A percentile compares a stretch with the other conserved stretches of the same genome.
Evolutionary conservation across 1,140 invertebrate species (phyloP).

Genomic region (Ceratitis capitata): DNA sequence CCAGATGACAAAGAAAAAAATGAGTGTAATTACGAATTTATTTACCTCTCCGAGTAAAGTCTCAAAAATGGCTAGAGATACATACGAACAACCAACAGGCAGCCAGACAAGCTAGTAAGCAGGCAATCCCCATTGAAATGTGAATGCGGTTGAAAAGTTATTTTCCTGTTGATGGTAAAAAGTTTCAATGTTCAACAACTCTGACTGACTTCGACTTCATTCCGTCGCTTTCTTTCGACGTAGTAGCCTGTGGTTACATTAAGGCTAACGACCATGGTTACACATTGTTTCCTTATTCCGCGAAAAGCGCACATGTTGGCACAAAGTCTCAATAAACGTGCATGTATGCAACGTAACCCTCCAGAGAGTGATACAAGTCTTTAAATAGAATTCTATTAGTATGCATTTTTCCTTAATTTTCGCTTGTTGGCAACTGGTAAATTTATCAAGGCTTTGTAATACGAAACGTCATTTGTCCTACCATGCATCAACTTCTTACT

Average conservation of each 20-base stretch:
- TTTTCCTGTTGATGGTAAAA: constrained; percentile 26
- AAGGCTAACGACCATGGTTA: constrained; percentile 30
- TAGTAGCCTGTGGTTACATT: constrained; percentile 14
- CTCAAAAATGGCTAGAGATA: neutral
- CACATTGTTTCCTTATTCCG: too few species aligned
- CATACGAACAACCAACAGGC: neutral
- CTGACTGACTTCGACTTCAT: neutral
- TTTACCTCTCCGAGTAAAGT: too few species aligned
- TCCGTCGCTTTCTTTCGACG: neutral
- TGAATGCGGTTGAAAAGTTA: constrained; percentile 26
- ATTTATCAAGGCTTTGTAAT: too few species aligned
- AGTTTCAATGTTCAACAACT: constrained; percentile 31
- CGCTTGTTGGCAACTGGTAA: too few species aligned
- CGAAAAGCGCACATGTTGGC: constrained; percentile 1
- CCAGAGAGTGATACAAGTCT: too few species aligned
- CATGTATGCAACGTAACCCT: too few species aligned
- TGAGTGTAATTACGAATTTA: too few species aligned
- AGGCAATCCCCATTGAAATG: constrained; percentile 10
- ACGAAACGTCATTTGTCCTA: too few species aligned
- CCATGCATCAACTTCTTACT: too few species aligned
- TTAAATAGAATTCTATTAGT: too few species aligned
- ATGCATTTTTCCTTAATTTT: too few species aligned
- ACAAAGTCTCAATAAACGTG: neutral
- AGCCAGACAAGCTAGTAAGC: constrained; percentile 1
- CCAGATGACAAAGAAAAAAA: too few species aligned